A percentile compares a stretch with the other conserved stretches of the same genome.
Evolutionary conservation across 2,113 vertebrate species (phyloP).

Genomic region (Microcebus murinus): DNA sequence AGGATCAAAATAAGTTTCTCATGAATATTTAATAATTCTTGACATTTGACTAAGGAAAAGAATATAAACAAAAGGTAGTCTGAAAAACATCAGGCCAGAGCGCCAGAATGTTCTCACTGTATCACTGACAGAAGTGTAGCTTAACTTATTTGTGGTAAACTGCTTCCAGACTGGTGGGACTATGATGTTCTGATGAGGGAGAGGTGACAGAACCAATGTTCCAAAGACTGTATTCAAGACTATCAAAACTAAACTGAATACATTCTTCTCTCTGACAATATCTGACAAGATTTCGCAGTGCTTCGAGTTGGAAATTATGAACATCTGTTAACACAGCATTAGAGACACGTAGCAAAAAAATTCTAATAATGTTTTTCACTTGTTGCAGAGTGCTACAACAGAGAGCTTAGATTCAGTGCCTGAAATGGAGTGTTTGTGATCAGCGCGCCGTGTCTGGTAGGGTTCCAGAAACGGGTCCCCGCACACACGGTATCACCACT

Average conservation of each 20-base stretch:
- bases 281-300: not conserved
- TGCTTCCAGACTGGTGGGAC: not conserved
- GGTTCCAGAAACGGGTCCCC: not conserved
- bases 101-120: not conserved
- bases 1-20: slow-evolving; percentile 29
- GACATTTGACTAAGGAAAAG: slow-evolving; percentile 49
- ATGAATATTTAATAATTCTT: slow-evolving; percentile 44
- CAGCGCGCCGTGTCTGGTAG: not conserved
- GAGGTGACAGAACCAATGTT: not conserved
- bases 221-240: not conserved
- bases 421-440: not conserved
- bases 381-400: not conserved
- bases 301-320: slow-evolving; percentile 41
- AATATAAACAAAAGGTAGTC: slow-evolving; percentile 34
- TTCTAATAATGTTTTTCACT: not conserved
- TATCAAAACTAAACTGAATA: not conserved
- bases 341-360: not conserved
- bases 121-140: not conserved
- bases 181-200: not conserved
- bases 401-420: not conserved
- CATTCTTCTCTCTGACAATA: not conserved
- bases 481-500: not conserved
- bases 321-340: slow-evolving; percentile 6
- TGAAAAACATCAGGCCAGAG: slow-evolving; percentile 11
- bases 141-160: slow-evolving; percentile 2